Evolutionary conservation across 2,888 invertebrate genomes (phyloP), one percentile per base, ranked within the genome.

Genomic region (Andrena trimmerana): DNA sequence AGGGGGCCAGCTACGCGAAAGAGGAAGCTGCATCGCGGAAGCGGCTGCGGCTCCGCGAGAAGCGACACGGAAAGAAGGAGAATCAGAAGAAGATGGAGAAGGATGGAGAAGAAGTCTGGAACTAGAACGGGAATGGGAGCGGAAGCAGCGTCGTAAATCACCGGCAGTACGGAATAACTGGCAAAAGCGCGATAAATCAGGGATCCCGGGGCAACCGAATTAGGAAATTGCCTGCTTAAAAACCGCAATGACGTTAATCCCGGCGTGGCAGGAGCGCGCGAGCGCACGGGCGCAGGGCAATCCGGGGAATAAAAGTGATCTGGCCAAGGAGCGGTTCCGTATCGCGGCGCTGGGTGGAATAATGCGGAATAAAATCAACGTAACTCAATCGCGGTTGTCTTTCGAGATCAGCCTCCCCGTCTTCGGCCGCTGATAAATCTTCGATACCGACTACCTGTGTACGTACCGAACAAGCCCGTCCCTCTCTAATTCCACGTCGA

Each of bases 181-280:
- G 85, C 86, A 88, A 85, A 85, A 85, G 85, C 80, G 86, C 90
- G 81, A 91, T 92, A 92, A 92, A 91, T 92, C 91, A 91, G 89
- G 90, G 84, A 87, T 86, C 85, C 84, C 67, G 76, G 71, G 81
- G 82, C 70, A 80, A 89, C 89, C 91, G 93, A 93, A 93, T 94
- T 93, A 93, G 93, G 92, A 93, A 93, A 93, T 93, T 93, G 93
- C 91, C 92, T 93, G 90, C 92, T 94, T 93, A 93, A 93, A 93
- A 93, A 93, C 91, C 93, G 91, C 93, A 93, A 91, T 92, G 92
- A 92, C 92, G 92, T 93, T 93, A 93, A 94, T 93, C 92, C 92
- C 80, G 81, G 84, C 63, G 80, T 72, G 80, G 84, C 78, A 78
- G 85, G 76, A 76, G 79, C 75, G 80, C 59, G 78, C 71, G 83